Evolutionary conservation across 2,113 vertebrate genomes (phyloP), one percentile per base, ranked within the genome.

Genomic region (Meleagris gallopavo): DNA sequence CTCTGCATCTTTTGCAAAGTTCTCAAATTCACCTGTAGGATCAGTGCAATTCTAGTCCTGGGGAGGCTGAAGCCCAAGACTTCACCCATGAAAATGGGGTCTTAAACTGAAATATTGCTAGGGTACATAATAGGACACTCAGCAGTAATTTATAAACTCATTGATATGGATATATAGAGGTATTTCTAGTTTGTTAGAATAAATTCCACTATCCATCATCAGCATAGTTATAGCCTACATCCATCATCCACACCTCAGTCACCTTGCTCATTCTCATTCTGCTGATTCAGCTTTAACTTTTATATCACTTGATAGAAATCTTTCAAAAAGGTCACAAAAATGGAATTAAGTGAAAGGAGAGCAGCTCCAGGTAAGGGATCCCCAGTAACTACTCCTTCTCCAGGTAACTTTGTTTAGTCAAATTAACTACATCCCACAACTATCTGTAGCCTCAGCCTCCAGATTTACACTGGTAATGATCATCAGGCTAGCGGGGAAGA

Each of bases 271-370:
- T 88, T 94, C 94, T 84, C 86, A 71, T n/a, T 81, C 41, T 91
- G 95, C 95, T 94, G 93, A 96, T 80, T 93, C 92, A 92, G 92
- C 94, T 95, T 79, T 82, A 89, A 57, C 75, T 90, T 94, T 89
- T 82, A 18, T 67, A 85, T 70, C 86, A 79, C 67, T n/a, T n/a
- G 48, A 91, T 36, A 86, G 32, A 11, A 95, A 52, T 88, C 76
- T 93, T 95, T 95, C 93, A 86, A n/a, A 93, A 91, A 97, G 94
- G 95, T 94, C 91, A 89, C 71, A 80, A n/a, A 95, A 90, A 67
- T 67, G 50, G 55, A 67, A 67, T 66, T 80, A 32, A 55, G 7
- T 46, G 27, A 62, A 83, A 78, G 69, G 72, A 72, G 20, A 81
- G 25, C n/a, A 24, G 45, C 40, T 87, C 34, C 76, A 20, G 15